Percentiles rank a stretch among this genome's conserved stretches.
These are phyloP conservation scores for Nipponia nippon DNA, from an alignment of 2,113 vertebrate genomes.

Conservation along the genomic window DNA sequence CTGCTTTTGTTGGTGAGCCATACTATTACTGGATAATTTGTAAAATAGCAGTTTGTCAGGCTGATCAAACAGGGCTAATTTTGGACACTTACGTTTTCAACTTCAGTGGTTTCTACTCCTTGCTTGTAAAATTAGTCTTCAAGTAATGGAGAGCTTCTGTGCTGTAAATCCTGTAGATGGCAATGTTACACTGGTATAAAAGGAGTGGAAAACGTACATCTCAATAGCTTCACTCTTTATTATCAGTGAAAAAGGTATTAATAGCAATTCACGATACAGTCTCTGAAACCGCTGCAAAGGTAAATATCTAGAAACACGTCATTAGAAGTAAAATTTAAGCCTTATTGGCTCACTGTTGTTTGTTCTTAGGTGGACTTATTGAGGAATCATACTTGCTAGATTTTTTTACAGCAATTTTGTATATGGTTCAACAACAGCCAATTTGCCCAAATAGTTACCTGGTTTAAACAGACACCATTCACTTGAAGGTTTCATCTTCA, in stretches of 20 bases:
- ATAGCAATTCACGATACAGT: conserved; percentile 37
- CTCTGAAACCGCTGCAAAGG: conserved; percentile 32
- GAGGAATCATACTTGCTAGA: not conserved
- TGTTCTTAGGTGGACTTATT: not conserved
- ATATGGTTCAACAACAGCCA: not conserved
- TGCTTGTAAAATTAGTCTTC: not conserved
- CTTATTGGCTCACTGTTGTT: conserved; percentile 9
- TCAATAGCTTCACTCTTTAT: conserved; percentile 1
- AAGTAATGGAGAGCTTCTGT: not conserved
- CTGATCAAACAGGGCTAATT: conserved; percentile 58
- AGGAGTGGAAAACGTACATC: not conserved
- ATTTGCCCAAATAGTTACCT: not conserved
- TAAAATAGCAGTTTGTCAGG: conserved; percentile 43
- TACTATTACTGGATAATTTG: conserved; percentile 33
- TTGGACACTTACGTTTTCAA: conserved; percentile 47
- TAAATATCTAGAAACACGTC: conserved; percentile 57
- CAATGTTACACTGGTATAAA: conserved; percentile 69
- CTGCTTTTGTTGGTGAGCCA: conserved; percentile 30
- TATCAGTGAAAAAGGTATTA: conserved; percentile 48
- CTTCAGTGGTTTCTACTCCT: conserved; percentile 11
- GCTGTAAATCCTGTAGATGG: conserved; percentile 72
- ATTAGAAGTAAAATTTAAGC: conserved; percentile 33
- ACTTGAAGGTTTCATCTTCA: not conserved
- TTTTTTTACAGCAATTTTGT: not conserved
- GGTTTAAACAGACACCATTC: not conserved